phyloP scores from a whole-genome alignment of 2,797 vertebrate genomes.

The Urocyon cinereoargenteus region DNA sequence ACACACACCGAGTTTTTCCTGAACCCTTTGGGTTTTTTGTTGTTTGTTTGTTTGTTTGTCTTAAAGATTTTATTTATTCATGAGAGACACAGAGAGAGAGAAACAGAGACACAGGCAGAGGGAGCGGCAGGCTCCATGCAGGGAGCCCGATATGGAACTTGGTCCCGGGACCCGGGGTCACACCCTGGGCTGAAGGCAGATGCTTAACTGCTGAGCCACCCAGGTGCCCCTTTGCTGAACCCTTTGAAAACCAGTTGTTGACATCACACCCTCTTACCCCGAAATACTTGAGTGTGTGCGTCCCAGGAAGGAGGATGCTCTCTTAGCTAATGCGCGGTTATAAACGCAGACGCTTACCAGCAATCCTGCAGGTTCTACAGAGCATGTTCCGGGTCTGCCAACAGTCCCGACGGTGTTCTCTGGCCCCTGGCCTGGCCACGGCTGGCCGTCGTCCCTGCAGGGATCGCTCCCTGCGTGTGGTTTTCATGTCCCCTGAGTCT shows the following conservation, averaged over 20 bases:
- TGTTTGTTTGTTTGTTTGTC: too few species aligned
- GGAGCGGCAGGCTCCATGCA: too few species aligned
- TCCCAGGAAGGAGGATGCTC: rapidly evolving
- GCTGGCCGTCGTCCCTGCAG: too few species aligned
- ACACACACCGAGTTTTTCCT: not conserved
- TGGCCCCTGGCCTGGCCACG: too few species aligned
- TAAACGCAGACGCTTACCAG: rapidly evolving
- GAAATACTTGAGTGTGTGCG: rapidly evolving
- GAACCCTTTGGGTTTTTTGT: not conserved
- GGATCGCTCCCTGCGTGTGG: not conserved
- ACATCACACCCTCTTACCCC: not conserved
- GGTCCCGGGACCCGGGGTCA: rapidly evolving
- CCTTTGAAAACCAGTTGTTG: not conserved
- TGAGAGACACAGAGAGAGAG: too few species aligned
- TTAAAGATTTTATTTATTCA: too few species aligned
- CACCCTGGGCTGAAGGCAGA: too few species aligned
- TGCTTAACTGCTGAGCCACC: too few species aligned
- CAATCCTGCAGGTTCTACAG: rapidly evolving
- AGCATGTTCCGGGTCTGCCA: not conserved
- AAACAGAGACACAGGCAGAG: too few species aligned
- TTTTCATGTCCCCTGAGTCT: rapidly evolving
- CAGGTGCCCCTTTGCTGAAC: not conserved
- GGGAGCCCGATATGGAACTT: too few species aligned
- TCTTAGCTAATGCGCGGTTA: rapidly evolving
- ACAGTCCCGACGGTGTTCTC: rapidly evolving